Conservation (phyloP, 2,113 vertebrate genomes). For the Scartelaos histophorus region DNA sequence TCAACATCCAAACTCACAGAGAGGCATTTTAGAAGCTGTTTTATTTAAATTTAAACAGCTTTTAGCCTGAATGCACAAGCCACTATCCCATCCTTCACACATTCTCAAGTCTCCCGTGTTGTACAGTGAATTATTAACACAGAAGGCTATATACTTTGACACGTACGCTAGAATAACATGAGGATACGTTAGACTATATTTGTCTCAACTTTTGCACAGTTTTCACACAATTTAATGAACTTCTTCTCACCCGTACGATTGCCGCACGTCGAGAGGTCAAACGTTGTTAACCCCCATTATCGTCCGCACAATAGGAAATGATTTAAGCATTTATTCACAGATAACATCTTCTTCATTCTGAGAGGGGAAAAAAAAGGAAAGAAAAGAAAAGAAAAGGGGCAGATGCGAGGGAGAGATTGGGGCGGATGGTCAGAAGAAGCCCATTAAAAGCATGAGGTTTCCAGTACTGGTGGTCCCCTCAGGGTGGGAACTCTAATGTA, state of each 20-base stretch:
- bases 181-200: constrained; percentile 3
- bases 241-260: constrained; percentile 33
- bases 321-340: constrained; percentile 26
- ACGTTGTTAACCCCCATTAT: constrained; percentile 22
- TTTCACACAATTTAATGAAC: constrained; percentile 38
- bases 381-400: constrained; percentile 3
- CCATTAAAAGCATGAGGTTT: constrained; percentile 27
- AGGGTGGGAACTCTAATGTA: constrained; percentile 42
- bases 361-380: not conserved
- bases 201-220: constrained; percentile 15
- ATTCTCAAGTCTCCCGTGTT: constrained; percentile 12
- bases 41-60: constrained; percentile 29
- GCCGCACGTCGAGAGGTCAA: constrained; percentile 25
- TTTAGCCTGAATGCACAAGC: constrained; percentile 17
- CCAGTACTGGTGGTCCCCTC: constrained; percentile 24
- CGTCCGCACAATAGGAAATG: constrained; percentile 13
- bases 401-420: constrained; percentile 10
- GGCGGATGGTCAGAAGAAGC: constrained; percentile 21
- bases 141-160: not conserved
- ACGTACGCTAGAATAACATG: not conserved
- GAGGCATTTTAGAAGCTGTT: not conserved
- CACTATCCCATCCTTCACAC: constrained; percentile 7
- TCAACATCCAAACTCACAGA: not conserved
- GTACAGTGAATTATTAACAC: constrained; percentile 5
- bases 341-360: constrained; percentile 20